Base-by-base conservation (phyloP, 2,888 invertebrate genomes). In the Tethea ocularis region DNA sequence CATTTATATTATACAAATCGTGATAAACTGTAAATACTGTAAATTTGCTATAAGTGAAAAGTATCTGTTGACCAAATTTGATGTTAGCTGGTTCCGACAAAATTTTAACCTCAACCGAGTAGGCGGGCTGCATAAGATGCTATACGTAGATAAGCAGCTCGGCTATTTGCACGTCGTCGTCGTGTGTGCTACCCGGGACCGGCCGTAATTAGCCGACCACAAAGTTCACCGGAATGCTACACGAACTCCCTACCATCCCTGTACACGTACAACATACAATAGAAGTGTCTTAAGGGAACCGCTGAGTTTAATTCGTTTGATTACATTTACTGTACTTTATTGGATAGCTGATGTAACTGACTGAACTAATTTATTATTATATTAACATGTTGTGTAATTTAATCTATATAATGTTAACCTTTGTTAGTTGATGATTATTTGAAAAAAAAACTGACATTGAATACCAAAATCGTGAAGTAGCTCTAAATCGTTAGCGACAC, bases 161-260 rank as follows among this genome's bases (percentile, higher is more conserved):
- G 74, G 83, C 83, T 85, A 86, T 88, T 87, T 83, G 84, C 86
- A 87, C 84, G 79, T 83, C 79, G 78, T 77, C 69, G 78, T 75
- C 38, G 72, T 77, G 76, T 77, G 72, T 72, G 71, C 75, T 75
- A 77, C 75, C 76, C 77, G 71, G 72, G 75, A 75, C 77, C 74
- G 73, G 75, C 81, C 81, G 83, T 86, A 88, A 89, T 89, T 89
- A 89, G 84, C 81, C 75, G 78, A 73, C 85, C 87, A 83, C 87
- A 86, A 85, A 87, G 80, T 88, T 88, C 80, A 75, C 74, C 78
- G 80, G 82, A 78, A 84, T 82, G 80, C 79, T 83, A 78, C 82
- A 78, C 75, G 73, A 74, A 78, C 78, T 82, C 78, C 82, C 78
- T 69, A 73, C 17, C 46, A 17, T 20, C 46, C 46, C 46, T 46